These are phyloP conservation scores for Machaerirhynchus nigripectus DNA, from an alignment of 2,113 vertebrate species.

Conservation along the genomic window DNA sequence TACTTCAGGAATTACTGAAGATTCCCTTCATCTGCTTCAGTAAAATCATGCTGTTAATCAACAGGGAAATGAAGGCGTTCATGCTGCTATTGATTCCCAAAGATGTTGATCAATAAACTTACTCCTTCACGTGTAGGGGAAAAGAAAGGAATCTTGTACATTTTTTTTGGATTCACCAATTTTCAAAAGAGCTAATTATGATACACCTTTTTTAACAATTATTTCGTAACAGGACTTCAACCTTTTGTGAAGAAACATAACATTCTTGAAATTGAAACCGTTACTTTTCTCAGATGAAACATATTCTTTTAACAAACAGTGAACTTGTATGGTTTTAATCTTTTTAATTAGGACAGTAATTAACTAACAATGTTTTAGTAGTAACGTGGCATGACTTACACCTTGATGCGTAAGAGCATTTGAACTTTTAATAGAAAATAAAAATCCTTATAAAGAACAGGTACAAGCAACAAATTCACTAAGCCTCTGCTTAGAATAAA, in stretches of 20 bases:
- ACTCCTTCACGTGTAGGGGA: not conserved
- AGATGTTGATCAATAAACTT: not conserved
- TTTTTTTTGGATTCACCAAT: not conserved
- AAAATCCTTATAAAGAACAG: not conserved
- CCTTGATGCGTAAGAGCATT: not conserved
- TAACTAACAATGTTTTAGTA: not conserved
- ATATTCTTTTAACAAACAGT: not conserved
- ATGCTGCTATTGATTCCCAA: not conserved
- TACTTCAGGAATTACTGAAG: not conserved
- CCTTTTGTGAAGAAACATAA: not conserved
- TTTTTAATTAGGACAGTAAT: not conserved
- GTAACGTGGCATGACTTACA: not conserved
- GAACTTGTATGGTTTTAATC: not conserved
- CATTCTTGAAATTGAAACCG: not conserved
- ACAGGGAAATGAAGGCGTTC: not conserved
- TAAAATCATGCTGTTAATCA: not conserved
- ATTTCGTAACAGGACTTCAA: not conserved
- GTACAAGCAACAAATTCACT: not conserved
- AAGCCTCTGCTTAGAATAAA: not conserved
- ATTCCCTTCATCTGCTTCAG: not conserved
- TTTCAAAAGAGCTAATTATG: not conserved
- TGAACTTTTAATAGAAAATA: constrained; percentile 14
- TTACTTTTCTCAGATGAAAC: not conserved
- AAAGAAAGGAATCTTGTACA: not conserved
- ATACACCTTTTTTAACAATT: not conserved